Evolutionary conservation across 2,113 vertebrate species (phyloP), one percentile per base, ranked within the genome.

Genomic region (Oxygymnocypris stewartii): DNA sequence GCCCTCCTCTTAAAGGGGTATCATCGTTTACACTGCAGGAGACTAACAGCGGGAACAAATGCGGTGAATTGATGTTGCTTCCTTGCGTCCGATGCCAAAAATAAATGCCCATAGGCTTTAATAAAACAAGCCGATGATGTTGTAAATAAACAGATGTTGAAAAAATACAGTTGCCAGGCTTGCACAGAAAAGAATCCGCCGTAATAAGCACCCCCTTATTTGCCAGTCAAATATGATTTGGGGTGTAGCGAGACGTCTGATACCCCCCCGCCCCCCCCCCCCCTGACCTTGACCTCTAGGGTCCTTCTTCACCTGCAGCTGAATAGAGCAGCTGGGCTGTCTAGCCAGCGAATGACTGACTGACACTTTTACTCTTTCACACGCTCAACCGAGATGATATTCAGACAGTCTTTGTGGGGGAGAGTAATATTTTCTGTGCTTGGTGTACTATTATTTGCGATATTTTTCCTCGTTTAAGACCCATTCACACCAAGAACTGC

Each of bases 271-370:
- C n/a, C n/a, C n/a, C n/a, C n/a, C n/a, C 88, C 91, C 87, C 90
- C 93, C 92, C 92, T 96, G 95, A 95, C 96, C 95, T 96, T 96
- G 96, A 95, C 94, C 95, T 92, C 88, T 89, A 87, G 88, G 92
- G 86, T 94, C 90, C 89, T 81, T 90, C 90, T 91, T 94, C 94
- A 93, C 94, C 95, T 91, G 92, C 93, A 91, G 92, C 89, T 93
- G 90, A 95, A 94, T 94, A 35, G 93, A 93, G 93, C 96, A 96
- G 96, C 95, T 96, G 95, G 92, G 90, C 89, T 67, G 95, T 95
- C 94, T 95, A 91, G 94, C 92, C 93, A 13, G 79, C 25, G 90
- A 92, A 93, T 90, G 92, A 87, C 87, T 13, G 40, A 92, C 93
- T 93, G 92, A 89, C 8, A 86, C 90, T 86, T 88, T 90, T 89